These are phyloP conservation scores for Sminthopsis crassicaudata DNA, from an alignment of 2,113 vertebrate genomes.

Conservation along the genomic window DNA sequence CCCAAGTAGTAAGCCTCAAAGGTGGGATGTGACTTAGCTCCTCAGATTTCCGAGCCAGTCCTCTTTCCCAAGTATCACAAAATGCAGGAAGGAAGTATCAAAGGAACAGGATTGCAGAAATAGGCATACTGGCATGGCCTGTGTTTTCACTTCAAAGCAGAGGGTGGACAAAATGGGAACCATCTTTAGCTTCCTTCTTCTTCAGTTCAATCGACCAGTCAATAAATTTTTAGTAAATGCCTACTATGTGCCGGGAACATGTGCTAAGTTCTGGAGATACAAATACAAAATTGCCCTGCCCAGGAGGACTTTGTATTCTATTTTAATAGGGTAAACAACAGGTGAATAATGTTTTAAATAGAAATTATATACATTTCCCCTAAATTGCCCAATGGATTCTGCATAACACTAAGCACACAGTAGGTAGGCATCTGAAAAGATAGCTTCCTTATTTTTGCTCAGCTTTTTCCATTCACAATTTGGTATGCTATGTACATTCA, in stretches of 20 bases:
- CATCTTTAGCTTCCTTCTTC: not conserved
- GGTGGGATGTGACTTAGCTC: not conserved
- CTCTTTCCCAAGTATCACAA: not conserved
- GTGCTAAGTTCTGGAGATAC: not conserved
- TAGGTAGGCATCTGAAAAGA: not conserved
- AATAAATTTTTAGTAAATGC: not conserved
- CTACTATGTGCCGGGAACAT: not conserved
- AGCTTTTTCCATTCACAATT: not conserved
- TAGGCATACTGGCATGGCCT: not conserved
- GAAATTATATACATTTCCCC: not conserved
- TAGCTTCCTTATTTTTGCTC: not conserved
- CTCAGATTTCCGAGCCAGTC: not conserved
- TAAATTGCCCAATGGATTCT: not conserved
- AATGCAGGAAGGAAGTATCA: not conserved
- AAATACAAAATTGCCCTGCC: not conserved
- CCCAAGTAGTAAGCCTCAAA: not conserved
- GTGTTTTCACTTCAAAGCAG: not conserved
- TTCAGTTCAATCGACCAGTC: not conserved
- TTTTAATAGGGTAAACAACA: not conserved
- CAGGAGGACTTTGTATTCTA: not conserved
- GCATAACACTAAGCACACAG: not conserved
- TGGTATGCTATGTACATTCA: not conserved
- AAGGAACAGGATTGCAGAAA: not conserved
- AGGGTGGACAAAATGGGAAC: not conserved
- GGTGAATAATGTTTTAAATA: not conserved